phyloP scores from a whole-genome alignment of 2,797 vertebrate species.

The Tauraco hartlaubi region DNA sequence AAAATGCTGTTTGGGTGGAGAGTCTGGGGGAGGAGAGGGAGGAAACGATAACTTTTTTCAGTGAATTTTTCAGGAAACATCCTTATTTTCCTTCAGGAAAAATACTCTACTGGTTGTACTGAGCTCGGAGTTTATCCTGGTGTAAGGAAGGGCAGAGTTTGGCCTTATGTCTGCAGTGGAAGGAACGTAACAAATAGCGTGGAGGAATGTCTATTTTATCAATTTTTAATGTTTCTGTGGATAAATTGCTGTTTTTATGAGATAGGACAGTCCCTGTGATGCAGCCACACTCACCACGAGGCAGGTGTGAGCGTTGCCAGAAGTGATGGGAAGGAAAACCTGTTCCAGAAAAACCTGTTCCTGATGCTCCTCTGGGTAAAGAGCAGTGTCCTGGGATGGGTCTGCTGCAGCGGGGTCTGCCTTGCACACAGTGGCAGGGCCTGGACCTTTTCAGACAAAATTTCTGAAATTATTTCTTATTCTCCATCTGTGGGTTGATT shows the following conservation, averaged over 20 bases:
- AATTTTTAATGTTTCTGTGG: neutral
- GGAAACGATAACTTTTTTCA: neutral
- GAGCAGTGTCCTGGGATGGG: neutral
- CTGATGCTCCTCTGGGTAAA: neutral
- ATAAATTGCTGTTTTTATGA: neutral
- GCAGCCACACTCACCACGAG: neutral
- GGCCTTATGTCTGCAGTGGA: neutral
- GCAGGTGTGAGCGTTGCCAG: neutral
- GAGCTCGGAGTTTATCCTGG: neutral
- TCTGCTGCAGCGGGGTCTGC: neutral
- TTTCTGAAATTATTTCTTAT: neutral
- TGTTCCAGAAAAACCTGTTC: neutral
- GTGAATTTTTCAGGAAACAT: neutral
- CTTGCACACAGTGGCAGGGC: neutral
- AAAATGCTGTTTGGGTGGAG: neutral
- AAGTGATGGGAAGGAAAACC: neutral
- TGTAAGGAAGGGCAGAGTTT: neutral
- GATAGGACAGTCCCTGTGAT: neutral
- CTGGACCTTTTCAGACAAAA: neutral
- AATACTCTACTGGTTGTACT: neutral
- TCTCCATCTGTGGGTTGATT: neutral
- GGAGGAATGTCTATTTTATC: neutral
- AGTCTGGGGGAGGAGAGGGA: neutral
- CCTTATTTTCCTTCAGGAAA: neutral
- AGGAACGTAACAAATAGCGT: neutral